phyloP scores from a whole-genome alignment of 2,113 vertebrate species.

The Megaptera novaeangliae region DNA sequence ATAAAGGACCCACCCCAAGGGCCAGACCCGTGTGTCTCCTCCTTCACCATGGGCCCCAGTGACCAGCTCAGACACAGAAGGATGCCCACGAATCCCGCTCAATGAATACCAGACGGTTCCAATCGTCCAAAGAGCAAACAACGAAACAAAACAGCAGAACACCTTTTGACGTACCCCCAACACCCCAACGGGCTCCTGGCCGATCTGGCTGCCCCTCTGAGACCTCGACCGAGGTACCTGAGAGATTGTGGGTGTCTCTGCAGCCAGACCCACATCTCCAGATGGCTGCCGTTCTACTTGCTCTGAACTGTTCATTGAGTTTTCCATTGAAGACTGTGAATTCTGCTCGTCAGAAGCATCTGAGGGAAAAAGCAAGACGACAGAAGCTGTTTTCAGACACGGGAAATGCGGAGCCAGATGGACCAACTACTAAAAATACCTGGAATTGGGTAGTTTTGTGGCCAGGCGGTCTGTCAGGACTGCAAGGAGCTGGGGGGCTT shows the following conservation, averaged over 20 bases:
- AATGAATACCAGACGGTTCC: neutral
- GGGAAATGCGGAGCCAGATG: neutral
- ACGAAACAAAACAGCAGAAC: neutral
- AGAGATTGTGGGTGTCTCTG: slow-evolving; percentile 90
- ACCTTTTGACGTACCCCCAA: neutral
- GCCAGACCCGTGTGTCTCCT: neutral
- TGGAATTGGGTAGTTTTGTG: neutral
- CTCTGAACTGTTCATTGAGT: slow-evolving; percentile 87
- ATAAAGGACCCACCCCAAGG: neutral
- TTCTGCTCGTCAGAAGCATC: slow-evolving; percentile 85
- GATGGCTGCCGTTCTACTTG: slow-evolving; percentile 89
- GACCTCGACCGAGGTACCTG: slow-evolving; percentile 84
- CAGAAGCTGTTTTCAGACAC: slow-evolving; percentile 48
- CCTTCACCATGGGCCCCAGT: rapidly evolving
- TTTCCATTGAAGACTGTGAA: slow-evolving; percentile 87
- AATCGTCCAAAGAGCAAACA: neutral
- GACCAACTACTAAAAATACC: slow-evolving; percentile 42
- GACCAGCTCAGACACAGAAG: neutral
- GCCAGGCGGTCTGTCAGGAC: neutral
- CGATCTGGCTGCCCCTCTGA: neutral
- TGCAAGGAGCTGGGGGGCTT: neutral
- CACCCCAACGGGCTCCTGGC: neutral
- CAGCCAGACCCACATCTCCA: slow-evolving; percentile 86
- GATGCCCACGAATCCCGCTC: rapidly evolving
- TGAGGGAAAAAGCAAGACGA: slow-evolving; percentile 50